A percentile compares a stretch with the other conserved stretches of the same genome.
These are phyloP conservation scores for Vanacampus margaritifer DNA, from an alignment of 2,113 vertebrate species.

Conservation along the genomic window DNA sequence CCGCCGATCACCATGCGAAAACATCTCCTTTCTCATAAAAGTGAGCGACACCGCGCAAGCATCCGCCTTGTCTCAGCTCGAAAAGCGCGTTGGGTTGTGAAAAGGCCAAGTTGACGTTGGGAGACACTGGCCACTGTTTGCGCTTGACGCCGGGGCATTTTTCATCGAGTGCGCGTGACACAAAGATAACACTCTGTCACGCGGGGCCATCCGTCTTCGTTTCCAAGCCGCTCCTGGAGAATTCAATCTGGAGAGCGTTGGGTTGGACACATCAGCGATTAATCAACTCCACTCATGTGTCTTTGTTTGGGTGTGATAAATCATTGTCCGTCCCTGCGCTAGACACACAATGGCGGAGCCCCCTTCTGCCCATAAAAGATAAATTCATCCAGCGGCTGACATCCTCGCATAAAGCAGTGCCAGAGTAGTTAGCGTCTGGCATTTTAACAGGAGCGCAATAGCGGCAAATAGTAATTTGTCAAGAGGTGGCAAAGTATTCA, in stretches of 20 bases:
- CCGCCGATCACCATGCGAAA: slow-evolving; percentile 16
- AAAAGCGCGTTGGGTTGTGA: slow-evolving; percentile 4
- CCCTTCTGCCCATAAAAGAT: slow-evolving; percentile 51
- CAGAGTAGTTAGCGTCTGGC: slow-evolving; percentile 15
- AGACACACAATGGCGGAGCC: slow-evolving; percentile 45
- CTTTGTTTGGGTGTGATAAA: slow-evolving; percentile 64
- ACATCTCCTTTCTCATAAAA: slow-evolving; percentile 35
- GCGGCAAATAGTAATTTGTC: slow-evolving; percentile 23
- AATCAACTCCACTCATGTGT: slow-evolving; percentile 48
- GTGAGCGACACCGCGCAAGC: slow-evolving; percentile 24
- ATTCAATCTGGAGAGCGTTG: slow-evolving; percentile 59
- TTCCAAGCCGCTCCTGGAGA: slow-evolving; percentile 57
- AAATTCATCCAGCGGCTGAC: slow-evolving; percentile 57
- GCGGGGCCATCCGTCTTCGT: slow-evolving; percentile 57
- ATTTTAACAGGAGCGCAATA: slow-evolving; percentile 31
- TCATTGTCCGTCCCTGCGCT: slow-evolving; percentile 61
- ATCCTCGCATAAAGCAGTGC: slow-evolving; percentile 18
- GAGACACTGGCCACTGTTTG: slow-evolving; percentile 47
- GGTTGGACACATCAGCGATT: slow-evolving; percentile 59
- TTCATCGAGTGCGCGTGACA: slow-evolving; percentile 57
- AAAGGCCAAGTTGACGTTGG: slow-evolving; percentile 31
- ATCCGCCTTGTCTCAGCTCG: slow-evolving; percentile 17
- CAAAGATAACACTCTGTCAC: slow-evolving; percentile 64
- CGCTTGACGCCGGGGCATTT: slow-evolving; percentile 59
- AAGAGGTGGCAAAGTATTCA: not conserved